Evolutionary conservation across 2,113 vertebrate genomes (phyloP), one percentile per base, ranked within the genome.

Genomic region (Bettongia penicillata): DNA sequence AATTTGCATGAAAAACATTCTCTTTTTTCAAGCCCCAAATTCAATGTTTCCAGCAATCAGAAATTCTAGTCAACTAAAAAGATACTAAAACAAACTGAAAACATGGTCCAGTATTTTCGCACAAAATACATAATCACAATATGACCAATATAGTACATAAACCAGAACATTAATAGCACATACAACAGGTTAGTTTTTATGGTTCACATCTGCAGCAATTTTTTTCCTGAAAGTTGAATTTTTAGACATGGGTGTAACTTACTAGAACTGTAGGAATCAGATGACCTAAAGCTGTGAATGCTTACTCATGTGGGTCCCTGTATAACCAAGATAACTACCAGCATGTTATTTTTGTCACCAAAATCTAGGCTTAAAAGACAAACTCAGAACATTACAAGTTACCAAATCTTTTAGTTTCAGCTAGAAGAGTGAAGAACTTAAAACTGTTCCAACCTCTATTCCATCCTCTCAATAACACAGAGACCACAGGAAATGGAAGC

Each of bases 391-490:
- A 14, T 57, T 55, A 50, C 5, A 90, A 61, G 1, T 37, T 92
- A 8, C 92, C 94, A 92, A 43, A 0, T 91, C 93, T 94, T 94
- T 90, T 93, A 94, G 77, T 93, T 8, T 93, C 96, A 95, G 57
- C 89, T 93, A 96, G 91, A 97, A 95, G 16, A 95, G 28, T 0
- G 23, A 0, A n/a, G 0, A 84, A 52, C 49, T 92, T 94, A 90
- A 97, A 96, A 93, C 68, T 68, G 12, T 97, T 97, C 94, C 89
- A 93, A 91, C 84, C 96, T 95, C 51, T 53, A 97, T 0, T 57
- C 97, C n/a, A 97, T 89, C 95, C 95, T 37, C 93, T 98, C 96
- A 96, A 96, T 98, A 96, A 96, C 97, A 96, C 12, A 0, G 14
- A 98, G 89, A 93, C 89, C 94, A 97, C 89, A 95, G 96, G 57